Conservation (phyloP, 1,140 invertebrate species). For the Neodiprion fabricii region DNA sequence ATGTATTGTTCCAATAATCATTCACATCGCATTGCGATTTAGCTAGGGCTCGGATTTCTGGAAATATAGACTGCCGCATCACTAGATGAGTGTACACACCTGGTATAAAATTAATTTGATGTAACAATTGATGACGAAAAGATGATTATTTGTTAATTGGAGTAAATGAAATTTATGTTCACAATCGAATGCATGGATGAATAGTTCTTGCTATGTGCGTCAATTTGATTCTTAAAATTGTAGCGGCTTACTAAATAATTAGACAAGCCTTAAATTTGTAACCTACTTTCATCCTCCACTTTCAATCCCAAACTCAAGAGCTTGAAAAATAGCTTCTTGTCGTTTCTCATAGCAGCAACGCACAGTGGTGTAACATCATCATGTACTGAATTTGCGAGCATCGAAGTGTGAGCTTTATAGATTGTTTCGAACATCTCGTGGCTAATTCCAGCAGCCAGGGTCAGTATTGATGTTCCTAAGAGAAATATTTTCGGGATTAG, state of each 20-base stretch:
- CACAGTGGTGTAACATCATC: conserved; percentile 54
- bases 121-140: no score
- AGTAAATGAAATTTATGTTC: no score
- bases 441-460: conserved; percentile 47
- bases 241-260: no score
- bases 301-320: conserved; percentile 43
- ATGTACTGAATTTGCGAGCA: conserved; percentile 36
- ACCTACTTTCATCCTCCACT: conserved; percentile 40
- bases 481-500: not conserved
- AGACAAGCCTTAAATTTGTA: no score
- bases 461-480: conserved; percentile 48
- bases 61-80: conserved; percentile 45
- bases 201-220: no score
- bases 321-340: conserved; percentile 46
- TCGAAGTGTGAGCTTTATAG: conserved; percentile 41
- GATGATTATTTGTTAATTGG: not conserved
- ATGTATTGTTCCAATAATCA: conserved; percentile 49
- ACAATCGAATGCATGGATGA: no score
- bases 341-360: conserved; percentile 53
- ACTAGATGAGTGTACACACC: conserved; percentile 52
- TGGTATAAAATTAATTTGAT: conserved; percentile 24
- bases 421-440: conserved; percentile 48
- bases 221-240: no score
- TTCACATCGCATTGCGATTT: conserved; percentile 35
- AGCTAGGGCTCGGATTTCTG: conserved; percentile 43